Evolutionary conservation across 2,113 vertebrate species (phyloP).

Genomic region (Pelecanus crispus): DNA sequence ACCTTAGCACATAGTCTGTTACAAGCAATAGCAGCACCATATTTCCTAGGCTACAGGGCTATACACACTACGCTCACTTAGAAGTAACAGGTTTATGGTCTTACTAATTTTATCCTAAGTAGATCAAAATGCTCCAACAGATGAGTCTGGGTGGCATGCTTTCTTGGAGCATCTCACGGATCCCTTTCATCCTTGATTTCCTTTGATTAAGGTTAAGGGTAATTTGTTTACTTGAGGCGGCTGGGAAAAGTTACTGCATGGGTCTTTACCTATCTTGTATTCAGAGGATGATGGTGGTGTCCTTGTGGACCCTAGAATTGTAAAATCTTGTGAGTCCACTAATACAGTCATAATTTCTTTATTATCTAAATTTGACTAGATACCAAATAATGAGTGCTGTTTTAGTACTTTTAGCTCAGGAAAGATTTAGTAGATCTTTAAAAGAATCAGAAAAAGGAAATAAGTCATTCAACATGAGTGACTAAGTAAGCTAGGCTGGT

Average conservation of each 20-base stretch:
- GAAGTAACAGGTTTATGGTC: not conserved
- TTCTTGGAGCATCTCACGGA: not conserved
- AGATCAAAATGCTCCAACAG: not conserved
- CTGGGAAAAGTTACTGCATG: not conserved
- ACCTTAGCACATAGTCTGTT: not conserved
- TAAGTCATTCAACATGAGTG: not conserved
- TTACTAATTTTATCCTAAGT: not conserved
- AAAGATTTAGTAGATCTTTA: not conserved
- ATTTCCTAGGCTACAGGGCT: not conserved
- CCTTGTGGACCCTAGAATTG: not conserved
- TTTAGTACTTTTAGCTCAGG: not conserved
- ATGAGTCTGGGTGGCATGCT: accelerated
- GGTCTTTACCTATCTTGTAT: not conserved
- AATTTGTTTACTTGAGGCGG: not conserved
- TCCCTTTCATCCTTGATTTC: not conserved
- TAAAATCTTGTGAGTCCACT: not conserved
- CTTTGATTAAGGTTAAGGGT: not conserved
- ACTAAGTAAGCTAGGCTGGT: not conserved
- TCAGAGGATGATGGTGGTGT: not conserved
- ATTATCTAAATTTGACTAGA: not conserved
- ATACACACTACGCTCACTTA: not conserved
- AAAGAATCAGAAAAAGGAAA: not conserved
- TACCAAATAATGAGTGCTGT: not conserved
- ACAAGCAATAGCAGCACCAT: not conserved
- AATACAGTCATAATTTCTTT: not conserved